A percentile compares a stretch with the other conserved stretches of the same genome.
These are phyloP conservation scores for Margarornis squamiger DNA, from an alignment of 2,797 vertebrate species.

Conservation along the genomic window DNA sequence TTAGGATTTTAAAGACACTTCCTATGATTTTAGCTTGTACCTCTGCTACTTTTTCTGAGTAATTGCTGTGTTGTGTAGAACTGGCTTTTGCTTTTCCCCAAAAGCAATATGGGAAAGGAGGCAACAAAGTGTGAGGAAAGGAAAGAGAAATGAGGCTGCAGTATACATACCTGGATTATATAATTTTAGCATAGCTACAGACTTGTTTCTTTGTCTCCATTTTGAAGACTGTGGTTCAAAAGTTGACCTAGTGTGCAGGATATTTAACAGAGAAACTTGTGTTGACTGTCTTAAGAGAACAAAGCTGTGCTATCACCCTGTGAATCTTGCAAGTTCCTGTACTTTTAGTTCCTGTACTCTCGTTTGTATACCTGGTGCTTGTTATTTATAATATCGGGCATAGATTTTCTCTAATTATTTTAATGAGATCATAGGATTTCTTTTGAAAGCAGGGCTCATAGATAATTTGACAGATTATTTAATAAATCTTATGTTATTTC, in stretches of 20 bases:
- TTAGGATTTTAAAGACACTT: neutral
- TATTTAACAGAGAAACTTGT: neutral
- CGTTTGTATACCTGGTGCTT: neutral
- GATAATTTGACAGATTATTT: constrained; percentile 21
- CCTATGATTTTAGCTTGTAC: neutral
- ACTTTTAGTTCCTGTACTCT: neutral
- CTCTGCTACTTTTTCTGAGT: neutral
- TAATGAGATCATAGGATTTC: constrained; percentile 12
- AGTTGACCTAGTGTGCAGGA: neutral
- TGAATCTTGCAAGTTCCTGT: neutral
- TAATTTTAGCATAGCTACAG: neutral
- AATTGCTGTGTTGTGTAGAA: fast-evolving
- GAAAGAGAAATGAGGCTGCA: neutral
- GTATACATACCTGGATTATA: neutral
- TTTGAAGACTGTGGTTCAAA: neutral
- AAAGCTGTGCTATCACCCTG: neutral
- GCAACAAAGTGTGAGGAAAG: neutral
- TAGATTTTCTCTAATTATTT: constrained; percentile 25
- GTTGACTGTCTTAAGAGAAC: neutral
- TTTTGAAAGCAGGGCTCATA: constrained; percentile 18
- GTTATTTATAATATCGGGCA: constrained; percentile 3
- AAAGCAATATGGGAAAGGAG: neutral
- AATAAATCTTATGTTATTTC: constrained; percentile 11
- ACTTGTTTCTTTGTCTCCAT: neutral
- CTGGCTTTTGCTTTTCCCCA: neutral